phyloP scores from a whole-genome alignment of 1,140 invertebrate species.

The Linepithema humile region DNA sequence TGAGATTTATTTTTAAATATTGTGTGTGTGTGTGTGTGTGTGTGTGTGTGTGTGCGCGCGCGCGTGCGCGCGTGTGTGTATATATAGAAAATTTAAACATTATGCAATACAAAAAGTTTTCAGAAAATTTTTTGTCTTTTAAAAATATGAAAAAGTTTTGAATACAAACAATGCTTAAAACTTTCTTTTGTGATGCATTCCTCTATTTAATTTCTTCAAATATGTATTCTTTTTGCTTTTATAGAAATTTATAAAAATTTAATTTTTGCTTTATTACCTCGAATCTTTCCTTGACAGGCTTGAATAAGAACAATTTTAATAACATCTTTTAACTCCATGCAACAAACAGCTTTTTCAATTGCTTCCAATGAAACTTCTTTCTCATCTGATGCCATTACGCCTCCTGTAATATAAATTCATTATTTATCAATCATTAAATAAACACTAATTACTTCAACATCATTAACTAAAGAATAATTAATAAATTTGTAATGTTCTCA shows the following conservation, averaged over 20 bases:
- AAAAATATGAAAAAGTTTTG: background rate
- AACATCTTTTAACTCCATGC: constrained; percentile 55
- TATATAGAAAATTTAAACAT: background rate
- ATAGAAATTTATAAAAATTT: background rate
- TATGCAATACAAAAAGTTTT: background rate
- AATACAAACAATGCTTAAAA: background rate
- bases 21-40: too few species aligned
- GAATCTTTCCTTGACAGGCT: constrained; percentile 69
- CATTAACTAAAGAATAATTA: background rate
- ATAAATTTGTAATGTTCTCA: background rate
- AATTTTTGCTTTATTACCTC: constrained; percentile 49
- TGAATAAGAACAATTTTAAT: constrained; percentile 75
- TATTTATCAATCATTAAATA: background rate
- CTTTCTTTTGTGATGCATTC: background rate
- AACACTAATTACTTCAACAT: background rate
- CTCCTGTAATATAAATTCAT: constrained; percentile 57
- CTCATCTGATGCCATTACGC: constrained; percentile 63
- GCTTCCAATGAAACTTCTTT: constrained; percentile 54
- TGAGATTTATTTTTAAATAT: too few species aligned
- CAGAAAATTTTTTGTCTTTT: background rate
- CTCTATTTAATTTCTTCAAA: background rate
- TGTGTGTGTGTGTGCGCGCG: too few species aligned
- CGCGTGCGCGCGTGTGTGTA: background rate
- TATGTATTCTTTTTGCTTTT: background rate
- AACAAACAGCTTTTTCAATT: constrained; percentile 64